A percentile compares a stretch with the other conserved stretches of the same genome.
phyloP scores from a whole-genome alignment of 2,888 invertebrate genomes.

The Xiphydria camelus region DNA sequence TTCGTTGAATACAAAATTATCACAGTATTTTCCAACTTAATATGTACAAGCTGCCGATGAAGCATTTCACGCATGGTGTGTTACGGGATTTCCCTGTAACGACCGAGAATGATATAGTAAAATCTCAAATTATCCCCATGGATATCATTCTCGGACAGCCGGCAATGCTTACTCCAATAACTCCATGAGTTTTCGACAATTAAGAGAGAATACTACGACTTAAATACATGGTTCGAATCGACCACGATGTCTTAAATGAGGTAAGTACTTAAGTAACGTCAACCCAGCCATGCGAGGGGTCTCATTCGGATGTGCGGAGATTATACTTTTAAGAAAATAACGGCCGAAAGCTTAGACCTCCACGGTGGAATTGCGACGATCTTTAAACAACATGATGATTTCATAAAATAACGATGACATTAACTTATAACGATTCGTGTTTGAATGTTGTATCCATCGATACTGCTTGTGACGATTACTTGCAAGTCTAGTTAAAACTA shows the following conservation, averaged over 20 bases:
- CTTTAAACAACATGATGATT: too few species aligned
- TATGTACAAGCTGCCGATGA: slow-evolving; percentile 3
- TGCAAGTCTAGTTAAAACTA: background rate
- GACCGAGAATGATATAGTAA: too few species aligned
- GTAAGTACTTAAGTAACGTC: background rate
- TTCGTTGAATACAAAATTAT: slow-evolving; percentile 26
- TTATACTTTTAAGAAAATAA: too few species aligned
- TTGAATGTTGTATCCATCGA: background rate
- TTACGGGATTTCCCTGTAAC: background rate
- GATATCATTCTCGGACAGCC: background rate
- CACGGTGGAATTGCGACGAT: too few species aligned
- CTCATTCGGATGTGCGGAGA: too few species aligned
- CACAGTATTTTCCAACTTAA: slow-evolving; percentile 25
- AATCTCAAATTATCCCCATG: too few species aligned
- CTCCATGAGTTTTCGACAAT: too few species aligned
- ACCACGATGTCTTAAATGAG: background rate
- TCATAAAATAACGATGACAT: background rate
- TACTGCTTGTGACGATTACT: background rate
- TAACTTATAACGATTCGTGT: background rate
- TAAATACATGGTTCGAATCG: background rate
- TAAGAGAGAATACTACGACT: background rate
- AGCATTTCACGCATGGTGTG: background rate
- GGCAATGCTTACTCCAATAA: background rate
- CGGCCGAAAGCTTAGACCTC: too few species aligned
- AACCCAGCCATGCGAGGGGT: too few species aligned